Percentiles rank a stretch among this genome's conserved stretches.
phyloP scores from a whole-genome alignment of 2,888 invertebrate species.

The Sericinus montela region DNA sequence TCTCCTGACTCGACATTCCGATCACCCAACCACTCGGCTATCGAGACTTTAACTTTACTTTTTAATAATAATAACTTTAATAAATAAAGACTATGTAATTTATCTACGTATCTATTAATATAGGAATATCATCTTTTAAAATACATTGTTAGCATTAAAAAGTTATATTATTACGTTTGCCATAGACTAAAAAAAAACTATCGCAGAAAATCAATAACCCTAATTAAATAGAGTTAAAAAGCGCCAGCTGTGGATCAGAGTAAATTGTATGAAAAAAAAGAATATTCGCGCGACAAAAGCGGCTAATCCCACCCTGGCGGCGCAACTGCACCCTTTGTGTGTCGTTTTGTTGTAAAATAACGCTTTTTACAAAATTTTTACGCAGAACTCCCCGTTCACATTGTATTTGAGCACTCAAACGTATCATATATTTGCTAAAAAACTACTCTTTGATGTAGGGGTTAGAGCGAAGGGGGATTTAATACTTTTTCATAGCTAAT shows the following conservation, averaged over 20 bases:
- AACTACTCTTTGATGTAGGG: conserved; percentile 12
- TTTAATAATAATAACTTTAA: no score
- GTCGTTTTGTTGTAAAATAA: conserved; percentile 19
- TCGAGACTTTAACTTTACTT: no score
- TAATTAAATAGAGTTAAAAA: conserved; percentile 4
- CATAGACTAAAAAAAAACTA: neutral
- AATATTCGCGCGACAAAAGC: conserved; percentile 10
- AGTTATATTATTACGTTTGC: no score
- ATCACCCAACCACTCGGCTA: no score
- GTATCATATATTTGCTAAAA: conserved; percentile 11
- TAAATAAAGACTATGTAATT: no score
- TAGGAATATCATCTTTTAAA: no score
- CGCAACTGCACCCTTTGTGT: conserved; percentile 21
- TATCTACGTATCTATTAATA: no score
- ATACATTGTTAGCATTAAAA: no score
- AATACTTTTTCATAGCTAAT: conserved; percentile 2
- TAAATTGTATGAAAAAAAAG: conserved; percentile 7
- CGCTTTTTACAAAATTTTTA: conserved; percentile 10
- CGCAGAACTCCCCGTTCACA: neutral
- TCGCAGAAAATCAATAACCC: conserved; percentile 7
- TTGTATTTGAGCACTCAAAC: conserved; percentile 15
- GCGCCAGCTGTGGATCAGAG: conserved; percentile 10
- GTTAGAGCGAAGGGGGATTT: conserved; percentile 6
- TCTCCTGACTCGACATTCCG: no score
- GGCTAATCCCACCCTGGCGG: conserved; percentile 20